Base-by-base conservation (phyloP, 2,797 vertebrate species). In the Anabacerthia variegaticeps region DNA sequence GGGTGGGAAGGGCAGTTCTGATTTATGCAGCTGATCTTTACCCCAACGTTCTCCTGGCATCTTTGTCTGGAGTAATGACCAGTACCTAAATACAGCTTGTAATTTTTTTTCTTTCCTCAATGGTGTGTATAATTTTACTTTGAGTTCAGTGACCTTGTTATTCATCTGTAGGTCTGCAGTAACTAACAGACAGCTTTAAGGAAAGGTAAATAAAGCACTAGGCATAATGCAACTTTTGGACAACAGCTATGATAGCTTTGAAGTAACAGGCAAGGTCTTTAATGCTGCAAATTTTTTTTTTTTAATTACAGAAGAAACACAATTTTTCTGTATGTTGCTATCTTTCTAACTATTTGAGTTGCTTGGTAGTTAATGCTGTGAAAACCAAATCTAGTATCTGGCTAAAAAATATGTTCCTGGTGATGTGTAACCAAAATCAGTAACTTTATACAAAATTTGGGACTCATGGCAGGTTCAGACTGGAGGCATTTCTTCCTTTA, bases 101-200 rank as follows among this genome's bases (percentile, higher is more conserved):
- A 5, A 28, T 62, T 22, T 24, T 26, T 34, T 37, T 30, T 3
- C 1, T n/a, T 24, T 3, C 2, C 5, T 16, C 6, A 9, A 3
- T 10, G 18, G 1, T 34, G 39, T 37, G 4, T 27, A 6, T 24
- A 34, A 30, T 63, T 91, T 83, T 34, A 44, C 26, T 72, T 79
- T 2, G 10, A 46, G 23, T 43, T 87, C 13, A 54, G 8, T 68
- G 67, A 26, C 9, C 43, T 81, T 73, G 9, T 61, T 78, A 24
- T 7, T 62, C 32, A 27, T 20, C 16, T 63, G 11, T 12, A 37
- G 32, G 41, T 17, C 30, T 71, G 52, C 68, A 72, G 14, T 43
- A 76, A 32, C 14, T 59, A 43, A 39, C 10, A 65, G 34, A 10
- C 1, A 73, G 13, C 34, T 89, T 80, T 80, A 85, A 80, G 19